Percentiles rank a stretch among this genome's conserved stretches.
Evolutionary conservation across 1,140 invertebrate genomes (phyloP).

Genomic region (Neocloeon triangulifer): DNA sequence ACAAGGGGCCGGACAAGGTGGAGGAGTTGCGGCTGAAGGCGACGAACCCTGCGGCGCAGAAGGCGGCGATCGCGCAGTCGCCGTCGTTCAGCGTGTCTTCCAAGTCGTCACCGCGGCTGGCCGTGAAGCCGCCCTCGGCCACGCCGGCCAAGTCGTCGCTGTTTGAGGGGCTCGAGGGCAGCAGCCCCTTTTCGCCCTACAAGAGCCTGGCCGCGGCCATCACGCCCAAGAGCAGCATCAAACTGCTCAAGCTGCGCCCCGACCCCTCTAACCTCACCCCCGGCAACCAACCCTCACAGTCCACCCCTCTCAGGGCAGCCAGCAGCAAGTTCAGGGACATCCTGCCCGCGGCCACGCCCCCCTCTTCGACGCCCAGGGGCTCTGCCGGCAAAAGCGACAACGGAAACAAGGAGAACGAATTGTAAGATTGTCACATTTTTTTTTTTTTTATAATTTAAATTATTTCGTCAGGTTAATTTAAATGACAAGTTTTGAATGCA

Average conservation of each 20-base stretch:
- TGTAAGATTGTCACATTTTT: too few relatives aligned
- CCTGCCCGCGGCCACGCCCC: too few relatives aligned
- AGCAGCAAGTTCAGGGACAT: too few relatives aligned
- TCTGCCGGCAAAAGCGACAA: too few relatives aligned
- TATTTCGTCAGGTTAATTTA: too few relatives aligned
- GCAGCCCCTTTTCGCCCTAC: slow-evolving; percentile 3
- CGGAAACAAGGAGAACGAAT: too few relatives aligned
- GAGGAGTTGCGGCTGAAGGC: slow-evolving; percentile 52
- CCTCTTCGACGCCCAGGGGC: too few relatives aligned
- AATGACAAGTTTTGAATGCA: too few relatives aligned
- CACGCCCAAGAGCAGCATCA: background rate
- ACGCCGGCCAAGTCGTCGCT: slow-evolving; percentile 18
- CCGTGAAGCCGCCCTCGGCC: slow-evolving; percentile 26
- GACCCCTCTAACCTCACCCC: background rate
- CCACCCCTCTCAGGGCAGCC: too few relatives aligned
- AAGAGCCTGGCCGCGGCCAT: background rate
- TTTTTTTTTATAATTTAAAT: too few relatives aligned
- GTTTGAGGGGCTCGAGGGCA: slow-evolving; percentile 10
- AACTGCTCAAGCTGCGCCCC: background rate
- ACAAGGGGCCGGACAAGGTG: slow-evolving; percentile 28
- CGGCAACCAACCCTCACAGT: too few relatives aligned
- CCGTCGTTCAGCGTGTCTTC: slow-evolving; percentile 35
- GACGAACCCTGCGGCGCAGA: slow-evolving; percentile 41
- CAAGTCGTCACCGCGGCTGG: slow-evolving; percentile 28
- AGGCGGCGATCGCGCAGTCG: slow-evolving; percentile 25